Percentiles rank a stretch among this genome's conserved stretches.
Evolutionary conservation across 53 echinoderm and acorn worm genomes (phyloP).

Genomic region (Crossaster papposus): DNA sequence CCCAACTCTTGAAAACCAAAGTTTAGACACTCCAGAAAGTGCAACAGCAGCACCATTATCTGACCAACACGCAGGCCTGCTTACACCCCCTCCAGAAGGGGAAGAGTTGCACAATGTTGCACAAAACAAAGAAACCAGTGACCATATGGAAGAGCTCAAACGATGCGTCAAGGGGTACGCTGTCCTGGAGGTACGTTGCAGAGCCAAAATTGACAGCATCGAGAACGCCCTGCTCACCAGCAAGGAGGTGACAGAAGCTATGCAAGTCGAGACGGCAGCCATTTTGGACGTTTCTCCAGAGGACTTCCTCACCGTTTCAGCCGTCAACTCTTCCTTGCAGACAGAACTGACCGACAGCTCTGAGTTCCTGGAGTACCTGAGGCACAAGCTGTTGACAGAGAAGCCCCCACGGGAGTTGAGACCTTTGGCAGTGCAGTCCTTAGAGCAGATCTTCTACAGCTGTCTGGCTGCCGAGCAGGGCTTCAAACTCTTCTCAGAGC

Average conservation of each 20-base stretch:
- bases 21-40: not conserved
- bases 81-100: slow-evolving; percentile 45
- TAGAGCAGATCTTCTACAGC: slow-evolving; percentile 82
- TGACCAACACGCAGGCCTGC: slow-evolving; percentile 21
- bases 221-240: slow-evolving; percentile 77
- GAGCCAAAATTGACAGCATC: slow-evolving; percentile 81
- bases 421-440: slow-evolving; percentile 41
- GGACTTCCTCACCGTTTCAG: slow-evolving; percentile 75
- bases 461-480: slow-evolving; percentile 67
- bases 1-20: not conserved
- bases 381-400: slow-evolving; percentile 67
- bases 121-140: not conserved
- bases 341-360: slow-evolving; percentile 72
- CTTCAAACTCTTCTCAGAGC: slow-evolving; percentile 66
- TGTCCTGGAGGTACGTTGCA: slow-evolving; percentile 79
- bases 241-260: slow-evolving; percentile 67
- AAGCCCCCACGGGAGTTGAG: slow-evolving; percentile 51
- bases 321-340: slow-evolving; percentile 68
- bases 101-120: not conserved
- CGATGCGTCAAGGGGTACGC: slow-evolving; percentile 77
- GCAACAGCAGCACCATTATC: slow-evolving; percentile 11
- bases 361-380: slow-evolving; percentile 70
- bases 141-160: slow-evolving; percentile 36
- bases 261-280: slow-evolving; percentile 69
- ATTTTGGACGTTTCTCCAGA: slow-evolving; percentile 79